Percentiles rank a stretch among this genome's conserved stretches.
Conservation (phyloP, 2,797 vertebrate genomes). For the Manis pentadactyla region DNA sequence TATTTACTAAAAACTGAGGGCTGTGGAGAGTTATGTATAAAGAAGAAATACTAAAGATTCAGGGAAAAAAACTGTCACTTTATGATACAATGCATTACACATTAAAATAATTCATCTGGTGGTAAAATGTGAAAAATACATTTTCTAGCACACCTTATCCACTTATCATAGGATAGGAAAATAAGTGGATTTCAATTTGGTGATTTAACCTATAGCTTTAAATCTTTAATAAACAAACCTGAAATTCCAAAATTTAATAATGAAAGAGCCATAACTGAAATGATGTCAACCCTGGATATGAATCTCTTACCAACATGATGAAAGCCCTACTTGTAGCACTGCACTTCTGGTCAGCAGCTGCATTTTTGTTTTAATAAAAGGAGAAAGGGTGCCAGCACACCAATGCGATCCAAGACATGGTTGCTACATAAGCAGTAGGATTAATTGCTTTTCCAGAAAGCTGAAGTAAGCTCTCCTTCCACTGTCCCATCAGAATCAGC, state of each 20-base stretch:
- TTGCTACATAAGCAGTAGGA: conserved; percentile 70
- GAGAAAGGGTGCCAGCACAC: conserved; percentile 73
- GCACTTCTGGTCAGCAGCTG: conserved; percentile 81
- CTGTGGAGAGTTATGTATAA: neutral
- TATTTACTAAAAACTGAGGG: neutral
- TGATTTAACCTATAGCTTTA: conserved; percentile 79
- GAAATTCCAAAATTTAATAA: conserved; percentile 79
- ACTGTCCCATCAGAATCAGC: conserved; percentile 81
- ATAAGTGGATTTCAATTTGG: conserved; percentile 80
- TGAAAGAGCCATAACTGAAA: conserved; percentile 76
- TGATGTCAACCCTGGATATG: conserved; percentile 82
- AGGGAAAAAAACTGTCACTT: neutral
- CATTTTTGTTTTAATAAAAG: conserved; percentile 81
- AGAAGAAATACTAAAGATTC: conserved; percentile 56
- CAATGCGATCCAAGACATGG: conserved; percentile 60
- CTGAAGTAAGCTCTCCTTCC: conserved; percentile 74
- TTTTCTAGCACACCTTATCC: conserved; percentile 72
- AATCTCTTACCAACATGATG: conserved; percentile 77
- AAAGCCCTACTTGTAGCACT: conserved; percentile 73
- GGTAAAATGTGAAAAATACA: conserved; percentile 71
- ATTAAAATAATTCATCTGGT: conserved; percentile 68
- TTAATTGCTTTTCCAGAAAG: conserved; percentile 84
- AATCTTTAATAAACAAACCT: conserved; percentile 81
- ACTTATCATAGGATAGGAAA: conserved; percentile 71
- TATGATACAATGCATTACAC: conserved; percentile 58